Evolutionary conservation across 2,113 vertebrate genomes (phyloP).

Genomic region (Apteryx owenii): DNA sequence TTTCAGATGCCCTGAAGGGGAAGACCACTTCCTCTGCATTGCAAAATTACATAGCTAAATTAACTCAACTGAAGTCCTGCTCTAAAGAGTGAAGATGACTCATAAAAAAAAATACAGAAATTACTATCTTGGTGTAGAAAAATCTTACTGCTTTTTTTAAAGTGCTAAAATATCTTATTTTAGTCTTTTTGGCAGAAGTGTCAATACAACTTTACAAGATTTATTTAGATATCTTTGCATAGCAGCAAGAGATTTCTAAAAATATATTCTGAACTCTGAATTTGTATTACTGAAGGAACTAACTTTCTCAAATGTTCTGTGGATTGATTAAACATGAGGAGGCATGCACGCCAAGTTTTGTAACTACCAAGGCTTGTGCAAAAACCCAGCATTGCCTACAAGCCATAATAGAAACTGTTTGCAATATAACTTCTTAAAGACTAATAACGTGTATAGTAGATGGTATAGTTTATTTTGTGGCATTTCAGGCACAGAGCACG

Average conservation of each 20-base stretch:
- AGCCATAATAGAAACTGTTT: neutral
- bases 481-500: too few species aligned
- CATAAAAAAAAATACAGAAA: neutral
- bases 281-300: neutral
- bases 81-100: neutral
- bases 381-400: neutral
- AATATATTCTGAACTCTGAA: neutral
- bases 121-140: neutral
- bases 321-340: rapidly evolving
- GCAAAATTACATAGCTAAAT: neutral
- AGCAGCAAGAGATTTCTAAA: neutral
- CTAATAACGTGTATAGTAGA: neutral
- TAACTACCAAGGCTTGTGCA: neutral
- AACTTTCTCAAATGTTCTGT: neutral
- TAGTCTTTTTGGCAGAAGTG: neutral
- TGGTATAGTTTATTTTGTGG: neutral
- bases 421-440: neutral
- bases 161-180: neutral
- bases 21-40: neutral
- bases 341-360: rapidly evolving
- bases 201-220: neutral
- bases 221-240: neutral
- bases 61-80: neutral
- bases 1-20: neutral
- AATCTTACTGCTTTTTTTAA: neutral